Evolutionary conservation across 2,113 vertebrate genomes (phyloP).

Genomic region (Psilopsiagon aymara): DNA sequence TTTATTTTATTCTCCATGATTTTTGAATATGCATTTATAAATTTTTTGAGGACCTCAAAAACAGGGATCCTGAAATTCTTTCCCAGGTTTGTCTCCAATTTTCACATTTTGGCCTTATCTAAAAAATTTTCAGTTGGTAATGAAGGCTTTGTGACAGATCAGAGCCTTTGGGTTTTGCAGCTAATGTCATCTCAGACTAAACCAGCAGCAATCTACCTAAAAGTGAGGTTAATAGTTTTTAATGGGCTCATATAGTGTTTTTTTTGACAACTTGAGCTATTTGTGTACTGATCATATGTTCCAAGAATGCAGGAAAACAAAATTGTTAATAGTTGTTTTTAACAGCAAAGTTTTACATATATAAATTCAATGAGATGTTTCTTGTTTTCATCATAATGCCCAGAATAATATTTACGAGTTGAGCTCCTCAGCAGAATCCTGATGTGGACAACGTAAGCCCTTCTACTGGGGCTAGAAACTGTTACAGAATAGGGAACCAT

Average conservation of each 20-base stretch:
- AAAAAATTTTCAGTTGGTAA: neutral
- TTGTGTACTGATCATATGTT: neutral
- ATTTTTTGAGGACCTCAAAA: neutral
- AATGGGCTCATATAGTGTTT: neutral
- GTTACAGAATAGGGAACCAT: neutral
- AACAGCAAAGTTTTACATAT: neutral
- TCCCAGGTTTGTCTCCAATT: neutral
- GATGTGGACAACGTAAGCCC: neutral
- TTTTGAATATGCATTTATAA: neutral
- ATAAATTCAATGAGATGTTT: neutral
- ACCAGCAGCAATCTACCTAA: neutral
- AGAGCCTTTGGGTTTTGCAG: neutral
- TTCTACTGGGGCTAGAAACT: neutral
- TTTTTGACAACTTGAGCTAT: neutral
- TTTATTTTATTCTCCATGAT: neutral
- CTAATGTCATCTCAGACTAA: neutral
- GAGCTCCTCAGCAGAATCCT: neutral
- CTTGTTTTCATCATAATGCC: neutral
- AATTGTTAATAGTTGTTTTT: neutral
- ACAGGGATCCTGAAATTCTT: neutral
- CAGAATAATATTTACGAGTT: neutral
- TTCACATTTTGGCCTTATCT: neutral
- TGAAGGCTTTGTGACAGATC: neutral
- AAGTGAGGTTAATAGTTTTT: neutral
- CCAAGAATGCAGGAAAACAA: neutral